Evolutionary conservation across 2,113 vertebrate species (phyloP), one percentile per base, ranked within the genome.

Genomic region (Thunnus thynnus): DNA sequence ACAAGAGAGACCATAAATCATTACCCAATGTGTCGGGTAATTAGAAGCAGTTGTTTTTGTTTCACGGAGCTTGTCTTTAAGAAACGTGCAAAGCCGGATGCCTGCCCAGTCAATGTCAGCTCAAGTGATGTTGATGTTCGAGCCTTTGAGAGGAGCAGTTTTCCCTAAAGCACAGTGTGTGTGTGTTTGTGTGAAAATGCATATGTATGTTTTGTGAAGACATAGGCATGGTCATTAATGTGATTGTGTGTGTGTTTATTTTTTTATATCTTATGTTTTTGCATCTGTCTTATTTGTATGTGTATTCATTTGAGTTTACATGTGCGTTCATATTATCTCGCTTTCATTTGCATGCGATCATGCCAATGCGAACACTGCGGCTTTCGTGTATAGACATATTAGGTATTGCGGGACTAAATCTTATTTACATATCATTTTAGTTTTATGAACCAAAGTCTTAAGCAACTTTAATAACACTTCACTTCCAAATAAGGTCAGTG

Each of bases 21-120:
- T 27, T 48, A 13, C 17, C 56, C 10, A 62, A 25, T 52, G 7
- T 54, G 55, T 48, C 22, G n/a, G 27, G 48, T 66, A 51, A 74
- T 80, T 57, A 60, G 32, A 36, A 57, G 48, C 58, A 67, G 60
- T 79, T 72, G 52, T 68, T 69, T 58, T 78, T 10, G 12, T 57
- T 72, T 67, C 6, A 3, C 51, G 13, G 54, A 22, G 56, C 16
- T 74, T 36, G 57, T 60, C 63, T 66, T 50, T 20, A 41, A 41
- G 30, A 72, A 68, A 47, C 1, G 30, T 13, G 14, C 14, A n/a
- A 64, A 60, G 27, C 61, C 32, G 17, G 14, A 48, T 18, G 10
- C 8, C 0, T 9, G 3, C 2, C 46, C 55, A 76, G 46, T n/a
- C 47, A 25, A 32, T 56, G 22, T 64, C 77, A 41, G 14, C 64